A percentile compares a stretch with the other conserved stretches of the same genome.
Conservation (phyloP, 2,113 vertebrate genomes). For the Aldabrachelys gigantea region DNA sequence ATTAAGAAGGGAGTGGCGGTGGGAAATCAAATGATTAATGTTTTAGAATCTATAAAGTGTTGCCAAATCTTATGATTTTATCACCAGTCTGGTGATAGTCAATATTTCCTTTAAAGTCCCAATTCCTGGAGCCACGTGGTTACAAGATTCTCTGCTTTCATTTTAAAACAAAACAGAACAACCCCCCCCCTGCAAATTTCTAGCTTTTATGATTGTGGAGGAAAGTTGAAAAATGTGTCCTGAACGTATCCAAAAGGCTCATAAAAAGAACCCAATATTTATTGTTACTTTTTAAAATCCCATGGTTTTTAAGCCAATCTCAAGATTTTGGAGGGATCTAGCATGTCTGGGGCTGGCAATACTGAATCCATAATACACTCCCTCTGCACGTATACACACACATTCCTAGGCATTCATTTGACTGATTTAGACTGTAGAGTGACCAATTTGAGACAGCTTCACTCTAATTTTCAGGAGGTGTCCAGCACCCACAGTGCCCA, state of each 20-base stretch:
- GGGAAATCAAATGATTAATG: neutral
- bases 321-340: neutral
- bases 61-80: neutral
- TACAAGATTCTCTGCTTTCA: neutral
- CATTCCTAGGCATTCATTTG: neutral
- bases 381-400: neutral
- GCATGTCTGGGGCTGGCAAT: neutral
- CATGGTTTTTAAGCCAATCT: neutral
- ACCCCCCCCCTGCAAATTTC: neutral
- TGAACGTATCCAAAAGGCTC: neutral
- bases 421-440: neutral
- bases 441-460: neutral
- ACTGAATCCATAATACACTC: neutral
- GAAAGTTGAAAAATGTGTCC: neutral
- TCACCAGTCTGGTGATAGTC: slow-evolving; percentile 8
- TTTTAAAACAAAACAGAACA: neutral
- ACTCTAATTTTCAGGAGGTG: neutral
- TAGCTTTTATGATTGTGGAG: fast-evolving
- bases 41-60: neutral
- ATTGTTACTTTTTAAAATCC: neutral
- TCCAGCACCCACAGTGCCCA: neutral
- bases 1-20: neutral
- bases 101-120: neutral
- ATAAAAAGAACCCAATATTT: neutral
- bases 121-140: neutral